Evolutionary conservation across 2,888 invertebrate genomes (phyloP).

Genomic region (Eulithis prunata): DNA sequence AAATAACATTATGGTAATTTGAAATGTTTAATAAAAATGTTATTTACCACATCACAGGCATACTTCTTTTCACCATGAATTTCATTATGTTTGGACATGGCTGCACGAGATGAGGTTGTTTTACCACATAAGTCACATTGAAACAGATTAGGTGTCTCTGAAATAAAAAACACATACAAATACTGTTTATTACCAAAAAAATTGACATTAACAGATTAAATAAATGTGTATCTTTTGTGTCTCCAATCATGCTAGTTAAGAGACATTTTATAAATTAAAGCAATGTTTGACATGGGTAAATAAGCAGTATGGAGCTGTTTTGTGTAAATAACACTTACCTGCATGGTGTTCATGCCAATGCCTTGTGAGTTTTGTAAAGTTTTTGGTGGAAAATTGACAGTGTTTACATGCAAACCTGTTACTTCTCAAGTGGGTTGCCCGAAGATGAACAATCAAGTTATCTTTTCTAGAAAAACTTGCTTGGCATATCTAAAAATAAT

Average conservation of each 20-base stretch:
- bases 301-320: not conserved
- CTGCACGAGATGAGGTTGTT: constrained; percentile 89
- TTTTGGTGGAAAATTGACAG: constrained; percentile 62
- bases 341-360: constrained; percentile 65
- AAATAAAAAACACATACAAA: constrained; percentile 1
- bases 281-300: no score
- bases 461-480: constrained; percentile 88
- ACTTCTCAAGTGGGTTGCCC: constrained; percentile 76
- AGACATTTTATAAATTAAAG: no score
- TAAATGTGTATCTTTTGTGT: no score
- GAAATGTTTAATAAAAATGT: constrained; percentile 7
- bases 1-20: no score
- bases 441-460: constrained; percentile 89
- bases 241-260: not conserved
- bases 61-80: constrained; percentile 88
- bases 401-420: constrained; percentile 60
- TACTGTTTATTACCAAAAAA: no score
- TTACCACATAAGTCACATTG: constrained; percentile 90
- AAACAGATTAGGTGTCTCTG: constrained; percentile 82
- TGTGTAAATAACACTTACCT: constrained; percentile 47
- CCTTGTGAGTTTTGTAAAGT: constrained; percentile 67
- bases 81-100: constrained; percentile 89
- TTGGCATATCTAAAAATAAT: constrained; percentile 83
- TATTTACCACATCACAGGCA: constrained; percentile 84
- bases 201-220: no score